phyloP scores from a whole-genome alignment of 2,888 invertebrate species.

The Eurois occulta region DNA sequence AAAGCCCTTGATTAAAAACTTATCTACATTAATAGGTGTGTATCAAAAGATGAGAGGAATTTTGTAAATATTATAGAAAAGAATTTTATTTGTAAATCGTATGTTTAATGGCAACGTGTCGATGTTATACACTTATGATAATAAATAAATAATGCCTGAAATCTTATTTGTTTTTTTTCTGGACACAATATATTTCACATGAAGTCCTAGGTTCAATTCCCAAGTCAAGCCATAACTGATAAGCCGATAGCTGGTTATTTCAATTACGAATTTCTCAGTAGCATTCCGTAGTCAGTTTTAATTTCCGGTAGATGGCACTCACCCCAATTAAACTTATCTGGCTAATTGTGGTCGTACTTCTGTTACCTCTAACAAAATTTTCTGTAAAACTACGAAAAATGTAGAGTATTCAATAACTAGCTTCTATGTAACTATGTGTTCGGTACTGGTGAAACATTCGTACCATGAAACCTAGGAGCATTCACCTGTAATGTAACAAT shows the following conservation, averaged over 20 bases:
- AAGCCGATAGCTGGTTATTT: no score
- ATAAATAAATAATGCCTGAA: slow-evolving; percentile 85
- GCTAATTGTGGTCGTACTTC: not conserved
- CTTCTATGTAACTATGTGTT: not conserved
- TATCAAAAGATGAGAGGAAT: slow-evolving; percentile 77
- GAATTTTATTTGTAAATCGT: slow-evolving; percentile 88
- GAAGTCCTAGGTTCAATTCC: no score
- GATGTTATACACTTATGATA: slow-evolving; percentile 89
- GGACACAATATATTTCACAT: not conserved
- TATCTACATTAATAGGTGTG: slow-evolving; percentile 68
- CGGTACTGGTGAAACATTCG: not conserved
- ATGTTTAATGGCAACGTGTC: slow-evolving; percentile 88
- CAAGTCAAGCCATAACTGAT: no score
- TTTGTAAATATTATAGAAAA: slow-evolving; percentile 86
- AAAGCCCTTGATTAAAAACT: slow-evolving; percentile 46
- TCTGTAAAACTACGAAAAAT: not conserved
- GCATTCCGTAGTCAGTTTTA: not conserved
- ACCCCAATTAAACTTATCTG: not conserved
- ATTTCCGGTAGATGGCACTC: not conserved
- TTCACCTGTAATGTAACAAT: not conserved
- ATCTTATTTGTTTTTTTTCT: slow-evolving; percentile 34
- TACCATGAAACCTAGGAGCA: not conserved
- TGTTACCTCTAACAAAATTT: not conserved
- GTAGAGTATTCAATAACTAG: not conserved
- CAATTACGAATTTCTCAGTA: not conserved